phyloP scores from a whole-genome alignment of 2,113 vertebrate species.

The Megalops atlanticus region DNA sequence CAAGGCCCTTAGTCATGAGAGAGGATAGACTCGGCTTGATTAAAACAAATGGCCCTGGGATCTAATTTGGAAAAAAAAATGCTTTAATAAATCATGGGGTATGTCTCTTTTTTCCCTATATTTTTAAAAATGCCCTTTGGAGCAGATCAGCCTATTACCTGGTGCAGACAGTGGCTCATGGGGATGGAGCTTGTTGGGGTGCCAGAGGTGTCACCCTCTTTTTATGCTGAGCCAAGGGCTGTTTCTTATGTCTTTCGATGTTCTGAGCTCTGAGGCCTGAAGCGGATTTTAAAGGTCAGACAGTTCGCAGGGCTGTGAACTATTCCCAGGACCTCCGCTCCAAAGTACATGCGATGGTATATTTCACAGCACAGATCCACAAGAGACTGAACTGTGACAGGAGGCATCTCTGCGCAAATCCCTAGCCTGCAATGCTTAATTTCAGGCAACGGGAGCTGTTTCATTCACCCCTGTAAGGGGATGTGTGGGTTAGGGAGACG shows the following conservation, averaged over 20 bases:
- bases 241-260: background rate
- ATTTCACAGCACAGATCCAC: background rate
- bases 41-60: slow-evolving; percentile 1
- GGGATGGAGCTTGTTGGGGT: background rate
- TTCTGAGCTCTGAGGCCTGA: background rate
- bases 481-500: background rate
- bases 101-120: no score
- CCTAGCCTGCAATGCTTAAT: background rate
- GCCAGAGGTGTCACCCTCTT: background rate
- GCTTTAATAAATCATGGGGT: background rate
- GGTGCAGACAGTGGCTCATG: background rate
- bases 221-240: background rate
- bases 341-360: slow-evolving; percentile 5
- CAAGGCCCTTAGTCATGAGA: background rate
- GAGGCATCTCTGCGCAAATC: background rate
- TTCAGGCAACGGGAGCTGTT: background rate
- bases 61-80: background rate
- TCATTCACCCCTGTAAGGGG: background rate
- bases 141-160: background rate
- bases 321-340: background rate
- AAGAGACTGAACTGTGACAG: slow-evolving; percentile 4
- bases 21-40: background rate
- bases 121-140: background rate
- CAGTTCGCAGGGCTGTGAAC: background rate
- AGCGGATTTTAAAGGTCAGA: background rate